Percentiles rank a stretch among this genome's conserved stretches.
Evolutionary conservation across 53 echinoderm and acorn worm genomes (phyloP).

Genomic region (Patiria pectinifera): DNA sequence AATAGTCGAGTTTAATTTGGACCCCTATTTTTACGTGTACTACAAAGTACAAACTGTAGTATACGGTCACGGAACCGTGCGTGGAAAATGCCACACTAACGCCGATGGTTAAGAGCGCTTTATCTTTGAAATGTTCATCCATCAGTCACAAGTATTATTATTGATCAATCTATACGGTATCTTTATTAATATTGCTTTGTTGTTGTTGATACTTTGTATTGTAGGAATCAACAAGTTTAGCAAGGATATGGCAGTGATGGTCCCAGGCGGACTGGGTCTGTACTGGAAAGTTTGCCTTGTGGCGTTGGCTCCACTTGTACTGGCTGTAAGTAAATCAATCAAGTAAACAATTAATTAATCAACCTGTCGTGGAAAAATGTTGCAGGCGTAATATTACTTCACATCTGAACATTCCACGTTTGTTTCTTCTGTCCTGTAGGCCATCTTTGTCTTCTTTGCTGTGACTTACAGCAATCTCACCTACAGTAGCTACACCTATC

Average conservation of each 20-base stretch:
- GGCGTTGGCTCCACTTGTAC: constrained; percentile 63
- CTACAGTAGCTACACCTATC: constrained; percentile 70
- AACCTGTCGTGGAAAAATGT: background rate
- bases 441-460: constrained; percentile 86
- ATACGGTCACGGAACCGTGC: too few relatives aligned
- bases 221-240: constrained; percentile 64
- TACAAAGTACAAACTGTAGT: too few relatives aligned
- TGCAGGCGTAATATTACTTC: background rate
- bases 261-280: constrained; percentile 39
- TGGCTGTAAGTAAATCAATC: constrained; percentile 60
- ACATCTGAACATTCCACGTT: background rate
- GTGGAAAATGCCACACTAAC: too few relatives aligned
- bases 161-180: too few relatives aligned
- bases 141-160: too few relatives aligned
- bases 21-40: too few relatives aligned
- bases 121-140: too few relatives aligned
- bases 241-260: constrained; percentile 68
- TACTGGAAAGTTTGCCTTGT: constrained; percentile 81
- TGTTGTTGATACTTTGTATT: background rate
- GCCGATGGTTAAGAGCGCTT: too few relatives aligned
- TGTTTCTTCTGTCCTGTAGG: constrained; percentile 41
- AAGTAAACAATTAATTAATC: background rate
- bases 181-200: background rate
- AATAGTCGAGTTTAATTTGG: too few relatives aligned
- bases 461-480: constrained; percentile 69